Evolutionary conservation across 2,888 invertebrate species (phyloP), one percentile per base, ranked within the genome.

Genomic region (Lobophora halterata): DNA sequence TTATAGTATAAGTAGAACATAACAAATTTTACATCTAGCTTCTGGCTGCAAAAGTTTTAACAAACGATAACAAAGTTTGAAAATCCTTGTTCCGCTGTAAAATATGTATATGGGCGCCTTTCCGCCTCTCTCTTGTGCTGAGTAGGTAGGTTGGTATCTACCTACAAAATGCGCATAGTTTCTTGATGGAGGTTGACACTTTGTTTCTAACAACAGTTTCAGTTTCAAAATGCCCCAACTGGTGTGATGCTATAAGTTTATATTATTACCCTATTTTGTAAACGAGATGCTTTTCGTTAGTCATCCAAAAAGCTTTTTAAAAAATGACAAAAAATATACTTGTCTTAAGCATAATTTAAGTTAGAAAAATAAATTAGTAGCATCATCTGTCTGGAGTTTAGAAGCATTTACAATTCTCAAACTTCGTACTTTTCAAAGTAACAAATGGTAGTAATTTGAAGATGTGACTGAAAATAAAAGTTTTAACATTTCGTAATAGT

Each of bases 401-500:
- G 18, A 30, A 7, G 9, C 13, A 30, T 30, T 28, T 24, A 18
- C 21, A 16, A 23, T 23, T 23, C 16, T 10, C 27, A 27, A n/a
- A 35, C 17, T 27, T 27, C 7, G 7, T 19, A 34, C 16, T 23
- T 24, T 37, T 6, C 8, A 37, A 30, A 30, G 25, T 31, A 20
- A 19, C 28, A 33, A 39, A 28, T 24, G 16, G 29, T 30, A 25
- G 25, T 23, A 8, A 33, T 33, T 29, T 26, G 16, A 12, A 28
- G 26, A 36, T 30, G 28, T 8, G 17, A 35, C 14, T 12, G n/a
- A 3, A 18, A 32, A 25, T 30, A 38, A 34, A 45, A 42, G 31
- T 46, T 27, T 20, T 10, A 18, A 12, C 14, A 5, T 51, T 46
- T 45, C 41, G 44, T 52, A 59, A 61, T 60, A 59, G 60, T 63